A percentile compares a stretch with the other conserved stretches of the same genome.
Evolutionary conservation across 1,140 invertebrate genomes (phyloP).

Genomic region (Megalonaias nervosa): DNA sequence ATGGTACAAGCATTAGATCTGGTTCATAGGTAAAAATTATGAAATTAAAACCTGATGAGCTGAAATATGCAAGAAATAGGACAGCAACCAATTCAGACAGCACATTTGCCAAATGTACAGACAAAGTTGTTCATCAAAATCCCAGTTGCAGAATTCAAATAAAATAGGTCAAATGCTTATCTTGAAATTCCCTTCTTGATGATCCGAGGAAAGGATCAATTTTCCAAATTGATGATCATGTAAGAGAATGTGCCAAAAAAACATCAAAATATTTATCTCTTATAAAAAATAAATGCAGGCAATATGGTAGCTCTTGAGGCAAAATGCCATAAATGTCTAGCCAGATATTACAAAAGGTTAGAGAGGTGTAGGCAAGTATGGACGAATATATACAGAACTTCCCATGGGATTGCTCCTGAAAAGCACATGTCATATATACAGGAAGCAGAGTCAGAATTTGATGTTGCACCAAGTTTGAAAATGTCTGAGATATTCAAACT

Average conservation of each 20-base stretch:
- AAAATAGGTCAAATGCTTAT: neutral
- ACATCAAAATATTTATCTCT: constrained; percentile 16
- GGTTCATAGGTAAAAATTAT: neutral
- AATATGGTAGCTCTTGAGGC: constrained; percentile 41
- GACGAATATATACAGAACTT: neutral
- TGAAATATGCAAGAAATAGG: constrained; percentile 5
- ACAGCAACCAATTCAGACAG: neutral
- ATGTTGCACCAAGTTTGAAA: too few relatives aligned
- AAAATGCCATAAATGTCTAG: constrained; percentile 33
- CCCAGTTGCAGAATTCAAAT: too few relatives aligned
- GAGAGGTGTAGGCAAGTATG: neutral
- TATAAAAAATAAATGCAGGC: constrained; percentile 9
- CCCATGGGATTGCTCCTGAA: constrained; percentile 13
- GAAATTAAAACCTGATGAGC: constrained; percentile 17
- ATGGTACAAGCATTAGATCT: too few relatives aligned
- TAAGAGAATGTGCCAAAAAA: constrained; percentile 6
- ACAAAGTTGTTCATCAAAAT: too few relatives aligned
- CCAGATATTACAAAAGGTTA: constrained; percentile 23
- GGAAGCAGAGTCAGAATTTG: constrained; percentile 12
- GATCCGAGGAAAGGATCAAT: constrained; percentile 2
- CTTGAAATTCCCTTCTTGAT: neutral
- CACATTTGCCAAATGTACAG: too few relatives aligned
- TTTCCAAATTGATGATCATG: constrained; percentile 7
- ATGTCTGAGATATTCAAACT: neutral
- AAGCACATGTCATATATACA: constrained; percentile 24